Conservation (phyloP, 2,113 vertebrate genomes). For the Copsychus sechellarum region DNA sequence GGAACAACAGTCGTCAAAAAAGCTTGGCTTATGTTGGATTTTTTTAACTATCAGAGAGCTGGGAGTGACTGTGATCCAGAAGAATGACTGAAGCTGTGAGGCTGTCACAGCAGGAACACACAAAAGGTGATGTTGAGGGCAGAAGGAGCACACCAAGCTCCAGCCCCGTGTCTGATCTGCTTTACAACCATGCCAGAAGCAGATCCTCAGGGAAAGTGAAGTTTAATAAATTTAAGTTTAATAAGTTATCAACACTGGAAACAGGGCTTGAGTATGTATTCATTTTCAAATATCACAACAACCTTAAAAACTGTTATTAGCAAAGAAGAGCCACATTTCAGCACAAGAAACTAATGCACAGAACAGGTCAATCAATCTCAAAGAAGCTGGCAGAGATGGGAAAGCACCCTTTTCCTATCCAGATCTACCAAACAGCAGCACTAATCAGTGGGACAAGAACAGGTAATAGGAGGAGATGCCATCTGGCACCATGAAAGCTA, state of each 20-base stretch:
- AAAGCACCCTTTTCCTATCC: not conserved
- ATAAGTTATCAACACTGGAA: not conserved
- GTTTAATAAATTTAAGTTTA: not conserved
- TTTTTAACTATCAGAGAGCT: not conserved
- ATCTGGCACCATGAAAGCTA: not conserved
- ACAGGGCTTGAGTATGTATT: not conserved
- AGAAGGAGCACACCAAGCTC: not conserved
- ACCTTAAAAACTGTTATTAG: not conserved
- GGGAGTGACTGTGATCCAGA: not conserved
- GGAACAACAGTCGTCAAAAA: not conserved
- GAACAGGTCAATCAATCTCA: not conserved
- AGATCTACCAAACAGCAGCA: not conserved
- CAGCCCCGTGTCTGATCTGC: not conserved
- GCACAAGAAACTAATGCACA: not conserved
- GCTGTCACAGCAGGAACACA: not conserved
- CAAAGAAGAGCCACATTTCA: not conserved
- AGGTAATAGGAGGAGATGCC: not conserved
- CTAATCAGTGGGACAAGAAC: not conserved
- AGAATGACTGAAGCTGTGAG: not conserved
- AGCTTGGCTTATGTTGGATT: not conserved
- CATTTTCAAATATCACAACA: not conserved
- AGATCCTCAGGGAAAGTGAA: not conserved
- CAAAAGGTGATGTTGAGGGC: not conserved
- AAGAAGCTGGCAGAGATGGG: not conserved
- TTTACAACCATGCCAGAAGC: fast-evolving